A percentile compares a stretch with the other conserved stretches of the same genome.
Conservation (phyloP, 2,797 vertebrate species). For the Alcedo quadribrachys region DNA sequence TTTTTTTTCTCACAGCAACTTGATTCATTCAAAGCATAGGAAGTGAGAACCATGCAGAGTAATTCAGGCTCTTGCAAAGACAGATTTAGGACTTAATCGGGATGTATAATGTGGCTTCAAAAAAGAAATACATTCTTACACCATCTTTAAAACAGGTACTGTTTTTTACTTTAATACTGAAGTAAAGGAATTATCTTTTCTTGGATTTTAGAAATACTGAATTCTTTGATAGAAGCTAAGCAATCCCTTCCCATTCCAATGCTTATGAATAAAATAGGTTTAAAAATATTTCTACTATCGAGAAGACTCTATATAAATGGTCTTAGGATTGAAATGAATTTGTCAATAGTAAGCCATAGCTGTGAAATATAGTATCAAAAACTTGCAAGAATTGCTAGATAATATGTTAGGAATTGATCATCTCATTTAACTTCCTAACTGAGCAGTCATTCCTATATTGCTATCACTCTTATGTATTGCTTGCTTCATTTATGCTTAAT, state of each 20-base stretch:
- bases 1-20: neutral
- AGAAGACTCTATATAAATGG: neutral
- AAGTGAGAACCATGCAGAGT: neutral
- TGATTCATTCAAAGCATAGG: neutral
- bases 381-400: neutral
- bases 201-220: neutral
- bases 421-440: neutral
- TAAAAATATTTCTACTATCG: neutral
- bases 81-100: neutral
- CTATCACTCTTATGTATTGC: neutral
- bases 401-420: neutral
- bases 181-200: neutral
- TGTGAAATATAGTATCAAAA: neutral
- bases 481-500: neutral
- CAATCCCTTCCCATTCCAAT: neutral
- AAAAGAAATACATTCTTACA: neutral
- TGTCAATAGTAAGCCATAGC: neutral
- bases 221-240: neutral
- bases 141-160: neutral
- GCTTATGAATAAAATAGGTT: neutral
- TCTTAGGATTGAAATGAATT: neutral
- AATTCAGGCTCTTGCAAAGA: neutral
- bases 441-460: neutral
- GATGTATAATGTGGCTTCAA: neutral
- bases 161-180: neutral